A percentile compares a stretch with the other conserved stretches of the same genome.
Conservation (phyloP, 2,113 vertebrate species). For the Riparia riparia region DNA sequence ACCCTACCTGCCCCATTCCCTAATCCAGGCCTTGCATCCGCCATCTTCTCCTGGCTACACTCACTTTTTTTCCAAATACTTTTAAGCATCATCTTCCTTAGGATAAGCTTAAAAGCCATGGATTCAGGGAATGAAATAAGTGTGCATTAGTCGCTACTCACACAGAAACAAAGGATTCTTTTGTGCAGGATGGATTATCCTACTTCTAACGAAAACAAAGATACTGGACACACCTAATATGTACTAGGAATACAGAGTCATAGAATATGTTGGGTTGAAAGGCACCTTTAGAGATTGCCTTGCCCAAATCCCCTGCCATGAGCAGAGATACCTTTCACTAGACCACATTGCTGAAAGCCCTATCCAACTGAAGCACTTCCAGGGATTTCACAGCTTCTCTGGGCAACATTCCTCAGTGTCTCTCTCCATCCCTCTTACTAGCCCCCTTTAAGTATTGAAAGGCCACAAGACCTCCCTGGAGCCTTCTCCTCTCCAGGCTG, state of each 20-base stretch:
- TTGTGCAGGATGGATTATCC: not conserved
- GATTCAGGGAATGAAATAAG: not conserved
- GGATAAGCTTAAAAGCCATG: not conserved
- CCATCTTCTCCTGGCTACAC: not conserved
- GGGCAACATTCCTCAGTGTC: not conserved
- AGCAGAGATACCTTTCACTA: not conserved
- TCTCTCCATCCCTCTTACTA: not conserved
- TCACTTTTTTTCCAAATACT: not conserved
- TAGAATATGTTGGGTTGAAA: not conserved
- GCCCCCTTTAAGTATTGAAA: not conserved
- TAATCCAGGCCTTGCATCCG: not conserved
- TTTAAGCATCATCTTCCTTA: not conserved
- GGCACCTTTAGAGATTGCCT: not conserved
- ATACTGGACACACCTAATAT: not conserved
- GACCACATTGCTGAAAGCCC: not conserved
- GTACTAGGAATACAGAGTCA: not conserved
- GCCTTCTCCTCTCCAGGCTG: not conserved
- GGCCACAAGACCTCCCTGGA: not conserved
- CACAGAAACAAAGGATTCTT: not conserved
- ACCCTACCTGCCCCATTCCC: not conserved
- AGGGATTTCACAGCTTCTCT: not conserved
- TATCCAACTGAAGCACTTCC: not conserved
- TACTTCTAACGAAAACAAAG: not conserved
- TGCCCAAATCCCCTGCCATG: not conserved
- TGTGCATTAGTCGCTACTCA: accelerated